Base-by-base conservation (phyloP, 1,140 invertebrate species). In the Ericerus pela region DNA sequence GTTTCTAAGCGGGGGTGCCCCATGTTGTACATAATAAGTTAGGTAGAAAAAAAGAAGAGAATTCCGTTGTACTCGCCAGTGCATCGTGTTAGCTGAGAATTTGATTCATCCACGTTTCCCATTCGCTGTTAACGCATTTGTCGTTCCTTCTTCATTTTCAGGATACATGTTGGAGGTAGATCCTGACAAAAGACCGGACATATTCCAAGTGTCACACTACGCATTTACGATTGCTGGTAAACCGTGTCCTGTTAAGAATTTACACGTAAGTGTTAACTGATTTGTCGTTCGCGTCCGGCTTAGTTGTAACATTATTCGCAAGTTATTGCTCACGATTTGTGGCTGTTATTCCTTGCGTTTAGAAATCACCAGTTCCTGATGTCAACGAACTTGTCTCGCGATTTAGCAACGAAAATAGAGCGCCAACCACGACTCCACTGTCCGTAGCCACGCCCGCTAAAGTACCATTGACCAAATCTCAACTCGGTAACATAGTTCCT, bases 151-250 rank as follows among this genome's bases (percentile, higher is more conserved):
- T n/a, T 54, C 66, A 62, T 63, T 77, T 68, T 67, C 72, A 78
- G 83, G 82, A 58, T 92, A 82, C 64, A 88, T 92, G 81, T 72
- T 94, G 55, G 85, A 89, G 66, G 78, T 82, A 30, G 85, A 92
- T 72, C 76, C 81, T 38, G 84, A 87, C 58, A 75, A 79, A 56
- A 72, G 89, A 65, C 89, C 89, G 12, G 89, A 93, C 70, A 91
- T 93, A 65, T 92, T 79, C 72, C 88, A 92, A 79, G 85, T 91
- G 53, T 82, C 85, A 58, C 77, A 75, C 63, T 72, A 90, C 61
- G 82, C 85, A 38, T 91, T 89, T 69, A 74, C 77, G 61, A 66
- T 92, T 55, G 64, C 74, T 51, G 81, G 80, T 51, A 82, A 81
- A 68, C 79, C 85, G 54, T 84, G 81, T 70, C 85, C 85, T 38